These are phyloP conservation scores for Conger conger DNA, from an alignment of 2,113 vertebrate species.

Conservation along the genomic window DNA sequence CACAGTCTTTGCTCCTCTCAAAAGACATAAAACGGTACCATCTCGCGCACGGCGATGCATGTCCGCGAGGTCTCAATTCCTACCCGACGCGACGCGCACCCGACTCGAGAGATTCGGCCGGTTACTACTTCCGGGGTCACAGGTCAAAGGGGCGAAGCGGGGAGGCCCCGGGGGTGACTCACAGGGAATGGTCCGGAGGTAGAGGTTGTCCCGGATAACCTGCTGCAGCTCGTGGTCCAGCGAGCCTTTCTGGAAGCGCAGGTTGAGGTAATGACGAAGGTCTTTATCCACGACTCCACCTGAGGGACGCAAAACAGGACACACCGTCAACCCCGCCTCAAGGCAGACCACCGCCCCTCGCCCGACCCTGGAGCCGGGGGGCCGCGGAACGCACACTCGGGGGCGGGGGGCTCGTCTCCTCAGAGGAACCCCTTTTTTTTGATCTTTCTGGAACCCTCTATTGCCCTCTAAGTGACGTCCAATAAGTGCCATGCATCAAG, in stretches of 20 bases:
- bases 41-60: too few species aligned
- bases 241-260: slow-evolving; percentile 97
- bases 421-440: too few species aligned
- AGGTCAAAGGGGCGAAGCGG: neutral
- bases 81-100: too few species aligned
- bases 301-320: slow-evolving; percentile 49
- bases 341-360: neutral
- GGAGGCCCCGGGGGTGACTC: slow-evolving; percentile 62
- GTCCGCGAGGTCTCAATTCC: too few species aligned
- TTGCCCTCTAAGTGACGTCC: neutral
- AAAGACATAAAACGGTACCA: too few species aligned
- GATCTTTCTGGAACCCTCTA: neutral
- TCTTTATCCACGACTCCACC: slow-evolving; percentile 98
- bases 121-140: neutral
- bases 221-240: slow-evolving; percentile 99
- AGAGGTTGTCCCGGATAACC: slow-evolving; percentile 99
- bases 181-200: slow-evolving; percentile 98
- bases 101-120: neutral
- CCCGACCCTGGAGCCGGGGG: too few species aligned
- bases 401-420: too few species aligned
- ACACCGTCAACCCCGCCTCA: neutral
- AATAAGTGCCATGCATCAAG: too few species aligned
- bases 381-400: too few species aligned
- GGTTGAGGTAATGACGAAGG: slow-evolving; percentile 99
- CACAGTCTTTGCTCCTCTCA: too few species aligned